Evolutionary conservation across 2,797 vertebrate genomes (phyloP), one percentile per base, ranked within the genome.

Genomic region (Bradypodion ventrale): DNA sequence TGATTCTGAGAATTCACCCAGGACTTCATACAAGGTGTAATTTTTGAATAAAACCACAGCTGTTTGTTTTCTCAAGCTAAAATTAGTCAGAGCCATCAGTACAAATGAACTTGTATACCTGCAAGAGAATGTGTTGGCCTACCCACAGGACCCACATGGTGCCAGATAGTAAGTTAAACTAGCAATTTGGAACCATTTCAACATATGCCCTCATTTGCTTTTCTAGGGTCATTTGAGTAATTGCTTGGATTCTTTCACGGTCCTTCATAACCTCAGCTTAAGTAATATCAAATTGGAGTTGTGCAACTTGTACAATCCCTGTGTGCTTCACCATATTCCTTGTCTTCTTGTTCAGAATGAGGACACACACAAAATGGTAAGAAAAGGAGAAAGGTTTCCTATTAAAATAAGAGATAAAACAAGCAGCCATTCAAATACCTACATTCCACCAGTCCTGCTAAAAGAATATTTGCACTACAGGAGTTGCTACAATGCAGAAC

Each of bases 41-140:
- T 91, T 94, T 95, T 94, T 92, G 87, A 89, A 94, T 75, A 78
- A 77, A 88, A 92, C 92, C 87, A 87, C 89, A 93, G 91, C 78
- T 93, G 90, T 94, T 94, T 93, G 89, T 90, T 94, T 94, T 90
- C 88, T 90, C 85, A 87, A 90, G 92, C 89, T 94, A 94, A 94
- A 94, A 88, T 95, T 93, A 93, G 92, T 75, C 76, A 70, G 37
- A 87, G 60, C 68, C 70, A 60, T 90, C 90, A 82, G 81, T 89
- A 91, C 87, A 92, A 91, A 88, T 65, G 72, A 63, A 83, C 42
- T 89, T 89, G 59, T 66, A 83, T 86, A 81, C 84, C 87, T 59
- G 60, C 59, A 88, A 76, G 85, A 86, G 87, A 85, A 69, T 89
- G 84, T 75, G 56, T 68, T 83, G 59, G 25, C 40, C 87, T 88